Conservation (phyloP, 2,797 vertebrate species). For the Sarcophilus harrisii region DNA sequence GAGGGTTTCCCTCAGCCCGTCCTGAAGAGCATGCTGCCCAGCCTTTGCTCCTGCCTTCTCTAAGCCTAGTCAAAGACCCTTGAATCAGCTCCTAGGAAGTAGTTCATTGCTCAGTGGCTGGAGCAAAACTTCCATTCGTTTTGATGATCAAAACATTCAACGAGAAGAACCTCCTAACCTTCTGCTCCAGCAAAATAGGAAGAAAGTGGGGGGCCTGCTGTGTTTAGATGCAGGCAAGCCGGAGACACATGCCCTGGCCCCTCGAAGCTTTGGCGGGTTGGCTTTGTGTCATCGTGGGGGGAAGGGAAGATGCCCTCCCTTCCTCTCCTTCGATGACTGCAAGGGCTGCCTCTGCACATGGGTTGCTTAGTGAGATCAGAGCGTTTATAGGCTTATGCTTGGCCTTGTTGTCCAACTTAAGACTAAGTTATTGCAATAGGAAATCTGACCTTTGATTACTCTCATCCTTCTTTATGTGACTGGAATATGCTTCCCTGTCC, state of each 20-base stretch:
- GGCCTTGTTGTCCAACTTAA: background rate
- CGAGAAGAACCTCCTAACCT: slow-evolving; percentile 34
- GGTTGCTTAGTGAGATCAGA: background rate
- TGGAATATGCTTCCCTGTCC: slow-evolving; percentile 65
- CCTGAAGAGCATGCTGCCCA: slow-evolving; percentile 16
- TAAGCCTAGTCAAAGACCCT: slow-evolving; percentile 40
- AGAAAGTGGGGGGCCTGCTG: background rate
- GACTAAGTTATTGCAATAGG: slow-evolving; percentile 24
- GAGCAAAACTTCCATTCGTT: slow-evolving; percentile 40
- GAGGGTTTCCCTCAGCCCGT: background rate
- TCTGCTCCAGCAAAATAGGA: background rate
- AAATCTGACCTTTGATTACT: slow-evolving; percentile 19
- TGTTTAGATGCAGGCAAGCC: background rate
- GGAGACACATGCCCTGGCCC: background rate
- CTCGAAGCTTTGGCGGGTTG: background rate
- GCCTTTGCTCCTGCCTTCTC: accelerated
- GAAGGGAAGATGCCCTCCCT: background rate
- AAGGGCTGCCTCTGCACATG: background rate
- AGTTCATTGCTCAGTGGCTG: slow-evolving; percentile 10
- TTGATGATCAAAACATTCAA: slow-evolving; percentile 23
- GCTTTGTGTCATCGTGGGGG: background rate
- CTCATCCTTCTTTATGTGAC: slow-evolving; percentile 56
- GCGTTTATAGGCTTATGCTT: background rate
- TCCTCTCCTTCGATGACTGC: background rate
- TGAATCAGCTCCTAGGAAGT: background rate